These are phyloP conservation scores for Drosophila kuntzei DNA, from an alignment of 2,888 invertebrate genomes.

Conservation along the genomic window DNA sequence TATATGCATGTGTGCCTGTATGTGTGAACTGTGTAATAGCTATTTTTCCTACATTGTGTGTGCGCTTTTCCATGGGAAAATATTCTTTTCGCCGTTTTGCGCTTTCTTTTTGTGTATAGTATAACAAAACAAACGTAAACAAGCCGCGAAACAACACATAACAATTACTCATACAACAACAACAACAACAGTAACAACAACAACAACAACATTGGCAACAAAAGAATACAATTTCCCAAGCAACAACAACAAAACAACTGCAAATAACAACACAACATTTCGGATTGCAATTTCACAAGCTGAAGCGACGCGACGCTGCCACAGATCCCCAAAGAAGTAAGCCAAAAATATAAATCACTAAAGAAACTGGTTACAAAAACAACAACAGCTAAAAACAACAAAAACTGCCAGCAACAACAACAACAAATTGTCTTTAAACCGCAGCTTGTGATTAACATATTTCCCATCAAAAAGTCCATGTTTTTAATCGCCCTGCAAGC, in stretches of 20 bases:
- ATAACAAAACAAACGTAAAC: slow-evolving; percentile 62
- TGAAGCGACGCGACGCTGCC: no score
- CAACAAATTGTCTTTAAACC: slow-evolving; percentile 39
- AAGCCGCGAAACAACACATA: slow-evolving; percentile 32
- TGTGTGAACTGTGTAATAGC: slow-evolving; percentile 42
- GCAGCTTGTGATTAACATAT: slow-evolving; percentile 77
- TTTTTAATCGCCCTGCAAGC: slow-evolving; percentile 61
- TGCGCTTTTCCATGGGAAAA: slow-evolving; percentile 72
- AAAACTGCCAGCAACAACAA: slow-evolving; percentile 45
- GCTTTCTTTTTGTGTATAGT: slow-evolving; percentile 75
- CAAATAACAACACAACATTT: slow-evolving; percentile 28
- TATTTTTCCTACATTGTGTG: slow-evolving; percentile 35
- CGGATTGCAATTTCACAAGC: slow-evolving; percentile 56
- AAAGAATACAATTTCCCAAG: slow-evolving; percentile 52
- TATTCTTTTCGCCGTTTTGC: slow-evolving; percentile 64
- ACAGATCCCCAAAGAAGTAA: slow-evolving; percentile 59
- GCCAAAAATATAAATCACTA: slow-evolving; percentile 78
- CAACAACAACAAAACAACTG: slow-evolving; percentile 17
- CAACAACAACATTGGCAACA: slow-evolving; percentile 36
- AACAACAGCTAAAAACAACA: slow-evolving; percentile 27
- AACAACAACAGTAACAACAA: slow-evolving; percentile 33
- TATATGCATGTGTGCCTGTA: slow-evolving; percentile 28
- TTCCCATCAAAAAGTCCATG: slow-evolving; percentile 73
- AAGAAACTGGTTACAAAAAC: slow-evolving; percentile 72
- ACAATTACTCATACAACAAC: slow-evolving; percentile 9